Evolutionary conservation across 2,888 invertebrate genomes (phyloP).

Genomic region (Agrochola lychnidis): DNA sequence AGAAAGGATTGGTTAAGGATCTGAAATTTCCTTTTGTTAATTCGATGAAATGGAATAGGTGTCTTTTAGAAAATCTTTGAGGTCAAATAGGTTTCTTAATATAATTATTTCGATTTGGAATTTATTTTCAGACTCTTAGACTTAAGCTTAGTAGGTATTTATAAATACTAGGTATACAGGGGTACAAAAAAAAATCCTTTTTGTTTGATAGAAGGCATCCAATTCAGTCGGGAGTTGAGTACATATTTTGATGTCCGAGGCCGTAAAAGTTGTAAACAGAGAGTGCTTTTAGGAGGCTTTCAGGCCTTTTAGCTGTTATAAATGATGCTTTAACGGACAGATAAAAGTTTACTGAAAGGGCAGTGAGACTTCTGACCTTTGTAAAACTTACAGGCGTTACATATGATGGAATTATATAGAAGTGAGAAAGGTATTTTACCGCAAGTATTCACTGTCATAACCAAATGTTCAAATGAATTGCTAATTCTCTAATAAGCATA

Average conservation of each 20-base stretch:
- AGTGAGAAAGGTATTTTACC: neutral
- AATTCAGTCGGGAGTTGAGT: slow-evolving; percentile 3
- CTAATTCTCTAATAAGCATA: neutral
- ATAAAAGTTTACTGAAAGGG: slow-evolving; percentile 46
- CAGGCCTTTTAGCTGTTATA: slow-evolving; percentile 49
- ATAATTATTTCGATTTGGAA: neutral
- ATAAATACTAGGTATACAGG: neutral
- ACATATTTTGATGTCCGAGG: slow-evolving; percentile 41
- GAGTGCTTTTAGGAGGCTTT: slow-evolving; percentile 54
- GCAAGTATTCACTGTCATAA: neutral
- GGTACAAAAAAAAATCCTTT: neutral
- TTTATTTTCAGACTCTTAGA: slow-evolving; percentile 4
- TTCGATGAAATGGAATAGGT: neutral
- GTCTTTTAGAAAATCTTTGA: slow-evolving; percentile 11
- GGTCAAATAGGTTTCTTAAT: neutral
- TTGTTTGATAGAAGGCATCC: neutral
- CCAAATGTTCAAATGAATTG: neutral
- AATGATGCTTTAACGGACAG: slow-evolving; percentile 36
- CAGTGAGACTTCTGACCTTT: slow-evolving; percentile 20
- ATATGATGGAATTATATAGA: neutral
- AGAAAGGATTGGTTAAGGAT: slow-evolving; percentile 8
- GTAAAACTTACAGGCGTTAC: neutral
- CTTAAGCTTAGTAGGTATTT: neutral
- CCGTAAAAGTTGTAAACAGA: slow-evolving; percentile 42
- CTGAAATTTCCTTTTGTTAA: slow-evolving; percentile 15